Conservation (phyloP, 2,888 invertebrate species). For the Diarsia dahlii region DNA sequence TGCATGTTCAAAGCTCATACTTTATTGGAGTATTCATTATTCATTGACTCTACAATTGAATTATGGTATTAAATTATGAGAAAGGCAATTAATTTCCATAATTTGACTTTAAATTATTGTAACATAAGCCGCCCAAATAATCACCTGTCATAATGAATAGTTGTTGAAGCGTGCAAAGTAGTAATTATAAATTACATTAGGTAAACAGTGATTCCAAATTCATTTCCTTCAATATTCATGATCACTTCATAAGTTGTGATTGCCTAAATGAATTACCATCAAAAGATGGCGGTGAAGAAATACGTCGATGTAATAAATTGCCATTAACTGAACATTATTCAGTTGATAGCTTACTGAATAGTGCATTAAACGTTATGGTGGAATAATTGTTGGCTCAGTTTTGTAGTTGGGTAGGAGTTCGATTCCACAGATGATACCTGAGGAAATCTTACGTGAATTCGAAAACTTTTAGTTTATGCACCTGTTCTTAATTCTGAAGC, state of each 20-base stretch:
- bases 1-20: slow-evolving; percentile 8
- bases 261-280: slow-evolving; percentile 26
- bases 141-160: not conserved
- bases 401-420: not conserved
- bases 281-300: slow-evolving; percentile 11
- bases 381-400: not conserved
- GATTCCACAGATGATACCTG: not conserved
- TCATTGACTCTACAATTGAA: not conserved
- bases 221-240: slow-evolving; percentile 12
- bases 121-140: not conserved
- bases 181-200: not conserved
- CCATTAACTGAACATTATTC: slow-evolving; percentile 3
- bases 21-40: slow-evolving; percentile 6
- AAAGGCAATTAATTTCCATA: not conserved
- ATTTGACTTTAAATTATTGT: slow-evolving; percentile 5
- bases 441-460: not conserved
- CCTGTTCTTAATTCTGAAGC: not conserved
- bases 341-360: slow-evolving; percentile 1
- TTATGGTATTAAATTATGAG: slow-evolving; percentile 7
- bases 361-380: slow-evolving; percentile 3
- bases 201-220: slow-evolving; percentile 1
- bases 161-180: not conserved
- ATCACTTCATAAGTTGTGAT: slow-evolving; percentile 19
- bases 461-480: not conserved
- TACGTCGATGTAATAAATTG: not conserved